Evolutionary conservation across 2,113 vertebrate genomes (phyloP).

Genomic region (Aix galericulata): DNA sequence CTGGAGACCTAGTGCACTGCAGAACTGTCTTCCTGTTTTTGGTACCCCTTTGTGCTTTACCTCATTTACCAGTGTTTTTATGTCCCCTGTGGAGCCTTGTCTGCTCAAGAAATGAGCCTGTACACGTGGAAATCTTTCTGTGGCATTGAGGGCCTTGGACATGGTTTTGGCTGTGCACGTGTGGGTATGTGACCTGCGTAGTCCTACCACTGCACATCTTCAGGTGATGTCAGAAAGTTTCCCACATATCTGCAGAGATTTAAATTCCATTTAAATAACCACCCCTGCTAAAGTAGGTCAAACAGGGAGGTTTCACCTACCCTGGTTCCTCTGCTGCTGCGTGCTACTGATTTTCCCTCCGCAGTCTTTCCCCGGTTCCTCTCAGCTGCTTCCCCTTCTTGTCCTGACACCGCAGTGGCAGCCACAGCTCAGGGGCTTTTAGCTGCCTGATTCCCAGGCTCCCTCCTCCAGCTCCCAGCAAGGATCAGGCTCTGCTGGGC

Average conservation of each 20-base stretch:
- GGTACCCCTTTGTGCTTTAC: background rate
- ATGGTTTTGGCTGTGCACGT: accelerated
- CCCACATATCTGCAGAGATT: constrained; percentile 13
- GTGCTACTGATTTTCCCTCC: background rate
- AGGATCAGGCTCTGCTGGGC: background rate
- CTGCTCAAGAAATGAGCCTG: background rate
- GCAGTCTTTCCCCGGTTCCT: background rate
- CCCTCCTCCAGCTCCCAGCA: background rate
- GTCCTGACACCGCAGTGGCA: background rate
- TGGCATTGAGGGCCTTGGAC: background rate
- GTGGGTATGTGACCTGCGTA: background rate
- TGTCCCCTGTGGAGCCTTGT: background rate
- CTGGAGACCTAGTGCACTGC: background rate
- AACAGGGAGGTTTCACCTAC: background rate
- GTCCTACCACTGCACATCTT: background rate
- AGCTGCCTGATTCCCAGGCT: background rate
- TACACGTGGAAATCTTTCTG: accelerated
- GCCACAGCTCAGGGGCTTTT: too few relatives aligned
- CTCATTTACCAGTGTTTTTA: background rate
- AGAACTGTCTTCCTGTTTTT: background rate
- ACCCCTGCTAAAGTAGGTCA: background rate
- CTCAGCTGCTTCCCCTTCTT: background rate
- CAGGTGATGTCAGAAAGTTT: background rate
- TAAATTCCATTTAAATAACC: constrained; percentile 34
- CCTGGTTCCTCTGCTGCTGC: background rate